Evolutionary conservation across 2,113 vertebrate genomes (phyloP), one percentile per base, ranked within the genome.

Genomic region (Sciurus niger): DNA sequence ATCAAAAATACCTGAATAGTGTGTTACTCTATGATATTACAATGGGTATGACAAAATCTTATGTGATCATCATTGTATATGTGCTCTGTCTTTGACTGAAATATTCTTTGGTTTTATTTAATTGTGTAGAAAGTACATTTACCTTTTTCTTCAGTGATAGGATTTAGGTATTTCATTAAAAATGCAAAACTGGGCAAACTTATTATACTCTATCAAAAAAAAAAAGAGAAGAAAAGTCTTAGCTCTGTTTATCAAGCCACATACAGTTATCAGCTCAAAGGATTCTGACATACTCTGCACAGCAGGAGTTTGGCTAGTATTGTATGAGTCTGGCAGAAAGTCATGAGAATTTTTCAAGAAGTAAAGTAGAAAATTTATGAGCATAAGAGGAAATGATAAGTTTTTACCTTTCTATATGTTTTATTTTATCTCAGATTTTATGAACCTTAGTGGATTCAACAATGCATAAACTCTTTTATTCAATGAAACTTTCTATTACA

Each of bases 151-250:
- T 53, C 53, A 97, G 55, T 95, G 73, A 93, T 90, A 97, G 96
- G 46, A n/a, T 79, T 96, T 92, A 73, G 60, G n/a, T 6, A 1
- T 48, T 95, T 97, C 74, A 97, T 98, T 98, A 97, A 98, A 98
- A 98, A 98, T 97, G 78, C 60, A 97, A 97, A 98, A 97, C 89
- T 97, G 80, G 93, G 79, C 79, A 98, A 98, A 97, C 96, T 58
- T 51, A 93, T 96, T 95, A 92, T 94, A 96, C 93, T 98, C 30
- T 30, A 60, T 60, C 72, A 97, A 98, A 96, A 97, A 98, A 96
- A 97, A 98, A 46, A 40, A 94, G 34, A 18, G 67, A n/a, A 70
- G 67, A 74, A 34, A 53, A 34, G 24, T 8, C 12, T 94, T 58
- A 96, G 10, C 25, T 96, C 67, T 84, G 70, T 96, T 97, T 96